Evolutionary conservation across 2,797 vertebrate species (phyloP), one percentile per base, ranked within the genome.

Genomic region (Odontamblyopus lacepedii): DNA sequence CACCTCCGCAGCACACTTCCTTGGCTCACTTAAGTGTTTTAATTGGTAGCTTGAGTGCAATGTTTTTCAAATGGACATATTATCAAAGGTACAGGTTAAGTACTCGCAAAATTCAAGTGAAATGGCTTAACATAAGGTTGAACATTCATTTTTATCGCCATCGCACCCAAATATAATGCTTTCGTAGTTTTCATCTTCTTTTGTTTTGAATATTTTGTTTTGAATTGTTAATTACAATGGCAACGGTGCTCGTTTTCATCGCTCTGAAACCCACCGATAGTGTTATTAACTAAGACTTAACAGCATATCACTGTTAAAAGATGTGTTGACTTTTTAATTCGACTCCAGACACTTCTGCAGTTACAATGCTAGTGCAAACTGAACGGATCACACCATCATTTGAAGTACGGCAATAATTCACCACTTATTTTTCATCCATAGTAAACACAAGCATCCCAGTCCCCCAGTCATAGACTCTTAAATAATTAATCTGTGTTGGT

Each of bases 21-120:
- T 79, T 78, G 66, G 71, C 81, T 76, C 55, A 68, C 82, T 71
- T 81, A 72, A 76, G 55, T 76, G 68, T 83, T 91, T 83, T 89
- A 91, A 91, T 88, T 87, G 78, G 78, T 66, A 69, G 73, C 80
- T 85, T 91, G 83, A 81, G 76, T 83, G 53, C 76, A 63, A 77
- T 81, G 66, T 78, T 66, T 38, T 79, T 78, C 79, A 87, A 72
- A 72, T 50, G 0, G 57, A 70, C 75, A 72, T 63, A 70, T 81
- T 76, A 64, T 81, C 83, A 91, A 89, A 86, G 80, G 73, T 77
- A 75, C 68, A 35, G 82, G 76, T 23, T 19, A 63, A 44, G 11
- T 41, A 26, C 32, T 38, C 26, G 35, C 19, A 23, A 2, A 1
- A n/a, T 63, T 23, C 11, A 44, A 63, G 19, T n/a, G 38, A 41